Percentiles rank a stretch among this genome's conserved stretches.
phyloP scores from a whole-genome alignment of 2,888 invertebrate genomes.

The Andrena chrysosceles region DNA sequence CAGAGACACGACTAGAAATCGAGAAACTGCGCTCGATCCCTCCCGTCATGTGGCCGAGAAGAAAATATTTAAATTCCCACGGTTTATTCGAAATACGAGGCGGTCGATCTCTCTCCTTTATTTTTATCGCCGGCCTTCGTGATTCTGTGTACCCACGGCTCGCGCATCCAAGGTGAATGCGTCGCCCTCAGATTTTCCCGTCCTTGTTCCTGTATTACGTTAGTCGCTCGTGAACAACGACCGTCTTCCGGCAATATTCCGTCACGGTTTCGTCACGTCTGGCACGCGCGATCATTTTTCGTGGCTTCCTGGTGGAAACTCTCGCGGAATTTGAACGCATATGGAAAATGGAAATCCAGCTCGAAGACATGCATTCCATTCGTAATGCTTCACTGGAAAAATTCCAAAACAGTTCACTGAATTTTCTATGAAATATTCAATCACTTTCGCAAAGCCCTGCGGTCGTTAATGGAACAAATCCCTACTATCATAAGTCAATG shows the following conservation, averaged over 20 bases:
- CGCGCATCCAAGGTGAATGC: conserved; percentile 53
- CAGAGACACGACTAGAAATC: too few species aligned
- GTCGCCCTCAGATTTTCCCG: conserved; percentile 32
- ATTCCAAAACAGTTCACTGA: too few species aligned
- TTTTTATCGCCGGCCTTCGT: conserved; percentile 43
- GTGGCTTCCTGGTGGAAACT: background rate
- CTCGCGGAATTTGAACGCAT: background rate
- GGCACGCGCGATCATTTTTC: background rate
- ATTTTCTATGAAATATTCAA: too few species aligned
- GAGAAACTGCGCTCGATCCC: too few species aligned
- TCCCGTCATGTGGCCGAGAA: too few species aligned
- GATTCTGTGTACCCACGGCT: conserved; percentile 15
- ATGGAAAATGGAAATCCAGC: too few species aligned
- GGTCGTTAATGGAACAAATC: too few species aligned
- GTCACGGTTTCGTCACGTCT: conserved; percentile 22
- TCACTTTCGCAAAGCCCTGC: background rate
- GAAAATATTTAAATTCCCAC: conserved; percentile 1
- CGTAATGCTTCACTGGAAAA: too few species aligned
- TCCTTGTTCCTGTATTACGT: conserved; percentile 33
- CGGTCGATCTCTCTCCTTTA: conserved; percentile 24
- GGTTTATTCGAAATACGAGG: conserved; percentile 5
- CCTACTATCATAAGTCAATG: background rate
- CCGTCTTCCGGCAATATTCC: conserved; percentile 49
- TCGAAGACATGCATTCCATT: too few species aligned
- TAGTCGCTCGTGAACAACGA: conserved; percentile 33